Conservation (phyloP, 2,797 vertebrate species). For the Heteromormyrus szaboi region DNA sequence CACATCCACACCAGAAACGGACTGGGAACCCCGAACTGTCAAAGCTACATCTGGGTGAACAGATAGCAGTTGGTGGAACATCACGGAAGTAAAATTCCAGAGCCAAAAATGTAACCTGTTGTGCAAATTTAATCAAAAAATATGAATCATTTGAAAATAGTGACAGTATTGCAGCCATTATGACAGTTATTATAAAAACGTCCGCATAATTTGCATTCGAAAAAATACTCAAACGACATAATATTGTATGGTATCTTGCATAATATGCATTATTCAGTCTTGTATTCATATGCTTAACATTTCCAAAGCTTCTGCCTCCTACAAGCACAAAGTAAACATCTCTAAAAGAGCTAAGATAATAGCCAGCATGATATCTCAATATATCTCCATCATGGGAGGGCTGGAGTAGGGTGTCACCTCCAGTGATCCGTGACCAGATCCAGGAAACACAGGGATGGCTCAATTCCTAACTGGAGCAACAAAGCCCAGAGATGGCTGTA, state of each 20-base stretch:
- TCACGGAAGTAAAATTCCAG: neutral
- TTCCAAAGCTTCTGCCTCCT: neutral
- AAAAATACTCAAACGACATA: neutral
- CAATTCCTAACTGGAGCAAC: neutral
- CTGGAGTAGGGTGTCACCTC: neutral
- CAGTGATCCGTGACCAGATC: neutral
- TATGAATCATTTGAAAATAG: constrained; percentile 4
- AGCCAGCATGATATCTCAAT: neutral
- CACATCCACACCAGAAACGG: neutral
- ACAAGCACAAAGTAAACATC: neutral
- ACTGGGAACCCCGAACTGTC: neutral
- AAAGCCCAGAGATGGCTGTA: neutral
- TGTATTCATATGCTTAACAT: neutral
- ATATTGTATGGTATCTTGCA: neutral
- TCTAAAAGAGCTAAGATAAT: neutral
- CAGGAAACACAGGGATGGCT: neutral
- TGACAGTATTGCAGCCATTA: constrained; percentile 1
- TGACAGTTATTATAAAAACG: neutral
- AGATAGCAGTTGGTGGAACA: neutral
- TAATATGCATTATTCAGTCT: neutral
- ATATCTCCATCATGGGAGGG: neutral
- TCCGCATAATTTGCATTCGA: neutral
- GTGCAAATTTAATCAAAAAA: neutral
- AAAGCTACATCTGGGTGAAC: neutral
- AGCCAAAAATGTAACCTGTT: neutral